These are phyloP conservation scores for Ophion ventricosus DNA, from an alignment of 2,888 invertebrate species.

Conservation along the genomic window DNA sequence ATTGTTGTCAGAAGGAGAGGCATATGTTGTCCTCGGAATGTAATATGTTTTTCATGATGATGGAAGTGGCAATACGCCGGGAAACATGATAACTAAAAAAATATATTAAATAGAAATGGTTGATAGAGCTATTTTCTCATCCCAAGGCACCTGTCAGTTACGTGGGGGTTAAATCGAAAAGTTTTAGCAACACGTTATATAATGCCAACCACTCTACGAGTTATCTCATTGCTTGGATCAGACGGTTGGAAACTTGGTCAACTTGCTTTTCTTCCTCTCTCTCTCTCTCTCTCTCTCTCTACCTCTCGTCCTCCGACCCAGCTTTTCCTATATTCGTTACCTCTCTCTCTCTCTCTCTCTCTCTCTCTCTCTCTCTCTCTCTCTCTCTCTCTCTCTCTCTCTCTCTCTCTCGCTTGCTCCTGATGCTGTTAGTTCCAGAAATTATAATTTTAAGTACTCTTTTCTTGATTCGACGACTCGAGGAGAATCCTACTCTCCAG, in stretches of 20 bases:
- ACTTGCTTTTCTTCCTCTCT: background rate
- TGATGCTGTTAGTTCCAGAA: background rate
- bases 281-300: background rate
- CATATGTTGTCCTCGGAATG: background rate
- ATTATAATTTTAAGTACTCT: constrained; percentile 39
- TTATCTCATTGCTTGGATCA: constrained; percentile 37
- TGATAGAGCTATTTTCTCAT: constrained; percentile 11
- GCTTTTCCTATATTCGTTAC: background rate
- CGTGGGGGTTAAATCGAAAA: constrained; percentile 47
- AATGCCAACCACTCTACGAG: constrained; percentile 27
- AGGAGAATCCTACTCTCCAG: background rate
- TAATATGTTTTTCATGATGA: background rate
- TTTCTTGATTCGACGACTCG: constrained; percentile 20
- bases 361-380: background rate
- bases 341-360: background rate
- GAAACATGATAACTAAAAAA: background rate
- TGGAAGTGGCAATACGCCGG: background rate
- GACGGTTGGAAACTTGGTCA: constrained; percentile 46
- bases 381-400: background rate
- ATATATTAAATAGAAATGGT: constrained; percentile 10
- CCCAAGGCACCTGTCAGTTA: background rate
- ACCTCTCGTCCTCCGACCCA: background rate
- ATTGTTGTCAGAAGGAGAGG: background rate
- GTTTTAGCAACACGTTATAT: constrained; percentile 36
- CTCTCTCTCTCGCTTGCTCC: background rate